A percentile compares a stretch with the other conserved stretches of the same genome.
Conservation (phyloP, 1,140 invertebrate species). For the Zelostemma sp. region DNA sequence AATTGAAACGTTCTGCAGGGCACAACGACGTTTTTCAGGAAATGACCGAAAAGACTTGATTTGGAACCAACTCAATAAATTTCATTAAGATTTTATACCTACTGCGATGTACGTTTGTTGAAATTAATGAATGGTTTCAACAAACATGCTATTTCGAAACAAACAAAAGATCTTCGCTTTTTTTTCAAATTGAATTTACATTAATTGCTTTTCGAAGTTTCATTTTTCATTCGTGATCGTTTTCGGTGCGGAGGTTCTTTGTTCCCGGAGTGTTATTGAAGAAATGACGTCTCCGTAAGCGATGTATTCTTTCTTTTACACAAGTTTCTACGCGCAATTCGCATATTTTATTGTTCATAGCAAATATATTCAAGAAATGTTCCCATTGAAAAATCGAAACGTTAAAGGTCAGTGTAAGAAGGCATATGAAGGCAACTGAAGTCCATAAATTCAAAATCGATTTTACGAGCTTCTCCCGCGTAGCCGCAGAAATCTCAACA, state of each 20-base stretch:
- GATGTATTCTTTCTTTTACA: too few species aligned
- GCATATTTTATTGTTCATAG: not conserved
- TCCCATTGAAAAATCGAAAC: not conserved
- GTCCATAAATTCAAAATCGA: not conserved
- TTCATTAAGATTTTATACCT: too few species aligned
- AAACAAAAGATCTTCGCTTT: not conserved
- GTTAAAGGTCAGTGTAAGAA: conserved; percentile 1
- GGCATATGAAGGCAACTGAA: not conserved
- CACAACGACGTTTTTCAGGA: not conserved
- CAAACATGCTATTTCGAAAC: too few species aligned
- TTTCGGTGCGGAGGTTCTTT: too few species aligned
- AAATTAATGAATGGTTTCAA: too few species aligned
- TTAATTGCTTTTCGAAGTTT: too few species aligned
- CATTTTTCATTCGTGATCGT: too few species aligned
- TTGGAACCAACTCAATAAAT: not conserved
- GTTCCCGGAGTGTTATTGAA: too few species aligned
- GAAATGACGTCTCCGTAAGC: too few species aligned
- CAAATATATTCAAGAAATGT: not conserved
- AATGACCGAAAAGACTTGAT: conserved; percentile 1
- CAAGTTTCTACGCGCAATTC: too few species aligned
- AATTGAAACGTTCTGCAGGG: not conserved
- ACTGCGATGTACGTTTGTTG: too few species aligned
- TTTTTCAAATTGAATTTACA: not conserved
- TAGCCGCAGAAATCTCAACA: not conserved
- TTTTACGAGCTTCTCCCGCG: not conserved